Conservation (phyloP, 2,797 vertebrate species). For the Spizella passerina region DNA sequence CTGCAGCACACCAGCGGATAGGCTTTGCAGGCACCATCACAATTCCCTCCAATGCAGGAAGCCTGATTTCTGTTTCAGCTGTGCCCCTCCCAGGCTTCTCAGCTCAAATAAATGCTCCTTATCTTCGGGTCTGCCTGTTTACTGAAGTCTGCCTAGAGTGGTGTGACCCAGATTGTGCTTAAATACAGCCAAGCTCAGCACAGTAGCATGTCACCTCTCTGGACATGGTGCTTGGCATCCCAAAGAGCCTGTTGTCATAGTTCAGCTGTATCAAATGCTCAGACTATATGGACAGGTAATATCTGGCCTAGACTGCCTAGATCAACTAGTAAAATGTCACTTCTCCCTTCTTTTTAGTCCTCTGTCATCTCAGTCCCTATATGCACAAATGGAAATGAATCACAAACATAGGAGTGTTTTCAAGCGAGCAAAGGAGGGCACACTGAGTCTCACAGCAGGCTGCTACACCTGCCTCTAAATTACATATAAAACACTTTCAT, state of each 20-base stretch:
- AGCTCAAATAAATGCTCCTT: background rate
- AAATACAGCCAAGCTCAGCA: background rate
- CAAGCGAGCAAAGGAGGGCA: background rate
- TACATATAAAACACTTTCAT: accelerated
- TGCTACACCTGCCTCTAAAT: background rate
- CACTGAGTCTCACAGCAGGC: background rate
- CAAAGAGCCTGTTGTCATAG: background rate
- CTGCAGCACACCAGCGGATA: background rate
- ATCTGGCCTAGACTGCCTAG: background rate
- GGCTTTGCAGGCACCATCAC: background rate
- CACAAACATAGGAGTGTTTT: background rate
- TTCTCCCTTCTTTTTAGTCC: background rate
- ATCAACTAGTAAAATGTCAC: background rate
- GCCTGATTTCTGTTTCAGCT: background rate
- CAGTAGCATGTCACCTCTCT: background rate
- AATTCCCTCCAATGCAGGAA: accelerated
- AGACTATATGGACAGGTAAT: accelerated
- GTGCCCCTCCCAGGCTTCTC: background rate
- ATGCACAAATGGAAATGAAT: background rate
- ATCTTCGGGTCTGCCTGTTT: background rate
- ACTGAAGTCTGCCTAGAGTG: background rate
- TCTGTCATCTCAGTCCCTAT: background rate
- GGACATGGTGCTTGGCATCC: background rate
- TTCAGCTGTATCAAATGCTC: background rate
- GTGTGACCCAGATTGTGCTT: background rate